Evolutionary conservation across 2,113 vertebrate genomes (phyloP).

Genomic region (Tringa solitaria): DNA sequence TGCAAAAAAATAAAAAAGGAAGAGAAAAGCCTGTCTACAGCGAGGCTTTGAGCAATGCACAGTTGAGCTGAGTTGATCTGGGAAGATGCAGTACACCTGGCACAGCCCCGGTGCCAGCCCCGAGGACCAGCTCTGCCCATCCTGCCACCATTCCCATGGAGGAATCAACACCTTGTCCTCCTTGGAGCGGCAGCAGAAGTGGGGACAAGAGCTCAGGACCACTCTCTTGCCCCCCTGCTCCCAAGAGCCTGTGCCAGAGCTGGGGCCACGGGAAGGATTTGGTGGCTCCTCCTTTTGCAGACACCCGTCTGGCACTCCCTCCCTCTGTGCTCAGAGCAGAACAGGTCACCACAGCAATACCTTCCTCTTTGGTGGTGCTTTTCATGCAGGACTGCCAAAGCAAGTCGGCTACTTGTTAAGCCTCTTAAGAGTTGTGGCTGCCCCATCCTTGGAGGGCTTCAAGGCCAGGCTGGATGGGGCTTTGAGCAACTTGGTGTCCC

Average conservation of each 20-base stretch:
- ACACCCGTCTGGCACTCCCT: neutral
- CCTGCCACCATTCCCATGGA: neutral
- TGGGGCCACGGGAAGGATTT: neutral
- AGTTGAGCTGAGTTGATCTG: neutral
- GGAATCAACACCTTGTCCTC: neutral
- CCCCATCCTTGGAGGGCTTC: too few species aligned
- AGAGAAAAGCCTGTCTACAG: neutral
- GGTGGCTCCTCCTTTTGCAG: neutral
- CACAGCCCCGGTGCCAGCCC: neutral
- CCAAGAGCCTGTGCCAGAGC: neutral
- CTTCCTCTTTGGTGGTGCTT: neutral
- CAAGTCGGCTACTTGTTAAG: neutral
- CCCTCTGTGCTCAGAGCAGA: neutral
- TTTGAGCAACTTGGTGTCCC: too few species aligned
- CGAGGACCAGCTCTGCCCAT: neutral
- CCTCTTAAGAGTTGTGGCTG: neutral
- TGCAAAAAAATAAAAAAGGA: neutral
- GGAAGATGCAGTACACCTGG: neutral
- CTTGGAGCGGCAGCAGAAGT: neutral
- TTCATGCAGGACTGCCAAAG: neutral
- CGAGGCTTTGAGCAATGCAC: neutral
- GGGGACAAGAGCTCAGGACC: neutral
- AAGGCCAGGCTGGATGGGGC: too few species aligned
- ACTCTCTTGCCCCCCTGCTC: fast-evolving
- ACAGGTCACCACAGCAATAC: neutral